A percentile compares a stretch with the other conserved stretches of the same genome.
Evolutionary conservation across 2,888 invertebrate species (phyloP).

Genomic region (Trachelus tabidus): DNA sequence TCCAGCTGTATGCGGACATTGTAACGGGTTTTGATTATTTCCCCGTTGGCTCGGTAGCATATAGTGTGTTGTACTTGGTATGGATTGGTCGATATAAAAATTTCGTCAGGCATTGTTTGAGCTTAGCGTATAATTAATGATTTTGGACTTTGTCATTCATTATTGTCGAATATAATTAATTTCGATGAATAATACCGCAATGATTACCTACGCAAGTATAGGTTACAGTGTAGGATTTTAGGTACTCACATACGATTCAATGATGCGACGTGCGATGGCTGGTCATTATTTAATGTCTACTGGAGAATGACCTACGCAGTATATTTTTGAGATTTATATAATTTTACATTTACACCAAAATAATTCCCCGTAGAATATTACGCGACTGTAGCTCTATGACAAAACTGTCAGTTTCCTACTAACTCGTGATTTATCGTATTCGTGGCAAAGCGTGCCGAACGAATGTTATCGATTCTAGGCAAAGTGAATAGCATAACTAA

Average conservation of each 20-base stretch:
- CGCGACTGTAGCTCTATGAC: neutral
- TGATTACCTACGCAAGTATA: neutral
- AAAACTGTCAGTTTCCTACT: neutral
- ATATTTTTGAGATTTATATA: neutral
- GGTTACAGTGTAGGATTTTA: neutral
- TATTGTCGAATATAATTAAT: neutral
- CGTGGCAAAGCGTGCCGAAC: neutral
- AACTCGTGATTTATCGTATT: neutral
- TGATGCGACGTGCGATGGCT: constrained; percentile 48
- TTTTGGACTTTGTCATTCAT: neutral
- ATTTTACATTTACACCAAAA: neutral
- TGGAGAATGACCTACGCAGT: constrained; percentile 10
- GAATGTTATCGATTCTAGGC: neutral
- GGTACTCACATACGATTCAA: neutral
- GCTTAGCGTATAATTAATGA: neutral
- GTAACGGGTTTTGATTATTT: neutral
- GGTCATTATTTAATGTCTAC: constrained; percentile 46
- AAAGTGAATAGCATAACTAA: neutral
- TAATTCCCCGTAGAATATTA: neutral
- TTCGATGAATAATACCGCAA: neutral
- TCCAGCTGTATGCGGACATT: neutral
- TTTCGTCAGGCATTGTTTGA: neutral
- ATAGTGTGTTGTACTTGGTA: neutral
- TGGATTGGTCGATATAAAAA: neutral
- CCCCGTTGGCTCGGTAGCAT: neutral